Conservation (phyloP, 2,888 invertebrate genomes). For the Dinocampus coccinellae region DNA sequence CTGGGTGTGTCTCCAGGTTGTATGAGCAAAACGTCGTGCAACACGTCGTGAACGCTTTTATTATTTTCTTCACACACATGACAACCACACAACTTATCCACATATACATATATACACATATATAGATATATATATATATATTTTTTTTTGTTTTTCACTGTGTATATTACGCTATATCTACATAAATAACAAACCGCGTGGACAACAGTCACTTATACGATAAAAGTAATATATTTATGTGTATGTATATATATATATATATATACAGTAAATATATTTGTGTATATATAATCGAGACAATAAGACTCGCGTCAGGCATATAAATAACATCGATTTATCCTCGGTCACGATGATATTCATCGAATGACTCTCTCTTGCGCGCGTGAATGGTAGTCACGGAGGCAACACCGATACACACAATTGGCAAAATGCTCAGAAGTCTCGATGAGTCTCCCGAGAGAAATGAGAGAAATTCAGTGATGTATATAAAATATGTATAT, state of each 20-base stretch:
- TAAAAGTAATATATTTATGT: no score
- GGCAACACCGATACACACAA: neutral
- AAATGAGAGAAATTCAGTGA: conserved; percentile 19
- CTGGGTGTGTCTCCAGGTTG: conserved; percentile 24
- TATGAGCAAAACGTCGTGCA: conserved; percentile 8
- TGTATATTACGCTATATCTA: neutral
- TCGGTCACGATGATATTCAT: conserved; percentile 61
- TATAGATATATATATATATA: neutral
- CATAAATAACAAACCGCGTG: neutral
- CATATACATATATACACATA: neutral
- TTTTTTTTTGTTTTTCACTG: neutral
- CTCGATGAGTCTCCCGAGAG: neutral
- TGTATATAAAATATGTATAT: conserved; percentile 12
- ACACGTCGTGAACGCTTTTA: conserved; percentile 41
- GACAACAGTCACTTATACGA: neutral
- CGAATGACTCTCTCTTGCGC: conserved; percentile 40
- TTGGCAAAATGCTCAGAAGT: neutral
- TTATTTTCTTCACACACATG: conserved; percentile 50
- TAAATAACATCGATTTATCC: conserved; percentile 60
- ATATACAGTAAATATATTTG: neutral
- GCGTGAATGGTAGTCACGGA: conserved; percentile 22
- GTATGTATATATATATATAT: neutral
- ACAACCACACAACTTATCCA: neutral
- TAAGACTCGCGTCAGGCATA: conserved; percentile 61
- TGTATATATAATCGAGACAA: conserved; percentile 55